Conservation (phyloP, 1,140 invertebrate species). For the Aphis gossypii region DNA sequence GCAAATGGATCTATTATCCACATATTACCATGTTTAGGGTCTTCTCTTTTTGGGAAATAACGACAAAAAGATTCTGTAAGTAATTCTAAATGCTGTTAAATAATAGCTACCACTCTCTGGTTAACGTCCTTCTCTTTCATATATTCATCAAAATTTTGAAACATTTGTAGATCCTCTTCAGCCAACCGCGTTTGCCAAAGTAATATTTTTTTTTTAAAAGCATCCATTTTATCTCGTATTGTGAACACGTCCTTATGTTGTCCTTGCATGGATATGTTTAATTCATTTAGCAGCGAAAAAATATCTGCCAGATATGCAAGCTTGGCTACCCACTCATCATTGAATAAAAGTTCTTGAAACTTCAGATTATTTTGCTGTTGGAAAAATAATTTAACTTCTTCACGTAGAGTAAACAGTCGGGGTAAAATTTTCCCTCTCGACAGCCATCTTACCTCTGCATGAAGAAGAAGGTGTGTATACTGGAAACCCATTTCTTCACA, state of each 20-base stretch:
- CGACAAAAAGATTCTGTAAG: not conserved
- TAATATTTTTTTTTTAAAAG: constrained; percentile 40
- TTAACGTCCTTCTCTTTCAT: not conserved
- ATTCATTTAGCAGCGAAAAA: constrained; percentile 57
- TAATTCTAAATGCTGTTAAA: constrained; percentile 30
- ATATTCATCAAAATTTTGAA: constrained; percentile 21
- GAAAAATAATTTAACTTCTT: constrained; percentile 46
- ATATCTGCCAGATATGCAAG: constrained; percentile 60
- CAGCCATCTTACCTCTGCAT: constrained; percentile 34
- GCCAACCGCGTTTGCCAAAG: constrained; percentile 7
- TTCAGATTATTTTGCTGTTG: constrained; percentile 11
- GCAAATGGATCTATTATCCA: not conserved
- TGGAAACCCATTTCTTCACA: constrained; percentile 61
- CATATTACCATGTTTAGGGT: not conserved
- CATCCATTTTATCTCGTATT: constrained; percentile 55
- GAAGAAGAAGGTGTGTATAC: constrained; percentile 47
- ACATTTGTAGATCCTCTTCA: constrained; percentile 43
- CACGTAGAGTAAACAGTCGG: not conserved
- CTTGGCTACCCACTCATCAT: constrained; percentile 59
- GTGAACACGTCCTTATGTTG: constrained; percentile 47
- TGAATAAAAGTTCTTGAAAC: constrained; percentile 43
- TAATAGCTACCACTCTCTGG: constrained; percentile 35
- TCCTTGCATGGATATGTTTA: constrained; percentile 58
- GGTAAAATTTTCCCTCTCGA: not conserved
- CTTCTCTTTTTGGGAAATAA: not conserved